Evolutionary conservation across 2,888 invertebrate species (phyloP), one percentile per base, ranked within the genome.

Genomic region (Trachelus stipa): DNA sequence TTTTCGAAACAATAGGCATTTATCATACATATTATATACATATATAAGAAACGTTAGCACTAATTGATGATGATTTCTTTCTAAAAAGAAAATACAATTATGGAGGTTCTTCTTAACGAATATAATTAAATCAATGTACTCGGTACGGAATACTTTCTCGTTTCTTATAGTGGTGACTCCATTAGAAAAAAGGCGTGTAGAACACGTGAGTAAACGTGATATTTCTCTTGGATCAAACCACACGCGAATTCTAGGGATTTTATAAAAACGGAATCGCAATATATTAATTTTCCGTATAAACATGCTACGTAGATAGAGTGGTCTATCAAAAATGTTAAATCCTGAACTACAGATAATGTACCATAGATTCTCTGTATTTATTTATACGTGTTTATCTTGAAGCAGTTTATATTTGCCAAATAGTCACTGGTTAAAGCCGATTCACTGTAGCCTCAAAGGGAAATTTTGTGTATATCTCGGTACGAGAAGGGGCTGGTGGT

Each of bases 321-420:
- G 9, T 56, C 23, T 56, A 23, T 56, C 0, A 23, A 56, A 56
- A 56, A 56, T 9, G 6, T 56, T 56, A 23, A 56, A 56, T 23
- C 56, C 56, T 9, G 23, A 15, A 23, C 56, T 23, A 56, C 56
- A 23, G 9, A 56, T 56, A 56, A 23, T 23, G 56, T 56, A 23
- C 23, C 56, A 23, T 56, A 56, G 56, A 56, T 56, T 56, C 23
- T 56, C 9, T 23, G 9, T 56, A 23, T 56, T 56, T 56, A 56
- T 56, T 56, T 56, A 56, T 56, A 34, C 34, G 34, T 30, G 75
- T 35, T 68, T 34, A 56, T 75, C 75, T 31, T 15, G 56, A 37
- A 68, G 74, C 79, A 76, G 76, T 79, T 81, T 77, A 76, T 79
- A 34, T 81, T 81, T 79, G 76, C 15, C 78, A 82, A 81, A 80